Conservation (phyloP, 2,113 vertebrate species). For the Otis tarda region DNA sequence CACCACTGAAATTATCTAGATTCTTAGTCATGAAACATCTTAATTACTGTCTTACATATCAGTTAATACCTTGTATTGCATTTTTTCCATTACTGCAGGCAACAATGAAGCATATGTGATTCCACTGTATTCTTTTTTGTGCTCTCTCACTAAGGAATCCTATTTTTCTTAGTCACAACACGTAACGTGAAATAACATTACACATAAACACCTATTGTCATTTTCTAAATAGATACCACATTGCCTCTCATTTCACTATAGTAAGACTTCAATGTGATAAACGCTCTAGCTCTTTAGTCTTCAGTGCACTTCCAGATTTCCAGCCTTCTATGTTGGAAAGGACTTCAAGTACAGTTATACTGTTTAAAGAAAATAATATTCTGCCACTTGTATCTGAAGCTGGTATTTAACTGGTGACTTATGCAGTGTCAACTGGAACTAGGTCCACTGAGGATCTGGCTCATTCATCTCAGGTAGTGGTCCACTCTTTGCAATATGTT, state of each 20-base stretch:
- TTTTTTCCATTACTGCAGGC: background rate
- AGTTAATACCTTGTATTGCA: background rate
- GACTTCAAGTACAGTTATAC: background rate
- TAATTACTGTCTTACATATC: constrained; percentile 6
- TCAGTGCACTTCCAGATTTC: background rate
- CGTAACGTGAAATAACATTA: background rate
- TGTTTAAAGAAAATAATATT: background rate
- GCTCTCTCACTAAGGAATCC: background rate
- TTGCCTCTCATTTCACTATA: background rate
- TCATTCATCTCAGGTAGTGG: background rate
- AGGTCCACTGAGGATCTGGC: background rate
- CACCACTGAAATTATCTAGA: background rate
- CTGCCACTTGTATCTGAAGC: background rate
- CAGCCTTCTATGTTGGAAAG: background rate
- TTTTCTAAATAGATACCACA: background rate
- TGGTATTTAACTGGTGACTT: background rate
- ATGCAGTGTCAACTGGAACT: background rate
- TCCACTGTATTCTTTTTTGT: background rate
- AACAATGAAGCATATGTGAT: background rate
- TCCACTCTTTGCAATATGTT: background rate
- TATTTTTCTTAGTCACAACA: background rate
- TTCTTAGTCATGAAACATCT: constrained; percentile 10
- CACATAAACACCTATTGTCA: background rate
- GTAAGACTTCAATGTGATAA: background rate
- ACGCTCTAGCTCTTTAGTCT: background rate